Base-by-base conservation (phyloP, 2,113 vertebrate species). In the Toxotes jaculatrix region DNA sequence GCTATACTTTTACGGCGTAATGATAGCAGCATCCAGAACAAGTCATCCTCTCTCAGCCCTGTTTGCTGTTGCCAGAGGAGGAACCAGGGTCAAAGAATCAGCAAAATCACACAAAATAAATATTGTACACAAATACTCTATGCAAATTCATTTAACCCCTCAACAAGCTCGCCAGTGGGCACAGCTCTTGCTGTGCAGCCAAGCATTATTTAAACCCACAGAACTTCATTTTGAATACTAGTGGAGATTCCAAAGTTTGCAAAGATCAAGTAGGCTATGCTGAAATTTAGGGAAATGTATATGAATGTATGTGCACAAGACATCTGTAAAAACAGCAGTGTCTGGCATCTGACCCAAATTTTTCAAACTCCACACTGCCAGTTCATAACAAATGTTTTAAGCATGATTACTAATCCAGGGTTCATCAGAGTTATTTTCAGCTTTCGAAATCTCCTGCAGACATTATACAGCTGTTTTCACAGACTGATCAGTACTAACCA, bases 1-100 rank as follows among this genome's bases (percentile, higher is more conserved):
- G 40, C 43, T 47, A 32, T 40, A 57, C 72, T 86, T 67, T n/a
- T 51, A 51, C 56, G 60, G 32, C 38, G 49, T 60, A 61, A 11
- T 36, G 79, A 71, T 45, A 57, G 60, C 51, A 63, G 59, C 63
- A 4, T 42, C 56, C 77, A 53, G 80, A 89, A 80, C 79, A 91
- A 83, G 59, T 7, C 13, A 12, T 51, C 60, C 74, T 74, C 74
- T 88, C 69, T 75, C 19, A 55, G 27, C 11, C 60, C 5, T 13
- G 4, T n/a, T 65, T 5, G 4, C 53, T 60, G 49, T 67, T 65
- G 72, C 57, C 61, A 64, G 36, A 59, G 47, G 51, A 80, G 62
- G 47, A 63, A 38, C 45, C 21, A 31, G 65, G 38, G 76, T 83
- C 77, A 82, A 57, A 70, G 71, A 79, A 80, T 63, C 73, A 55